These are phyloP conservation scores for Eira barbara DNA, from an alignment of 2,113 vertebrate genomes.

Conservation along the genomic window DNA sequence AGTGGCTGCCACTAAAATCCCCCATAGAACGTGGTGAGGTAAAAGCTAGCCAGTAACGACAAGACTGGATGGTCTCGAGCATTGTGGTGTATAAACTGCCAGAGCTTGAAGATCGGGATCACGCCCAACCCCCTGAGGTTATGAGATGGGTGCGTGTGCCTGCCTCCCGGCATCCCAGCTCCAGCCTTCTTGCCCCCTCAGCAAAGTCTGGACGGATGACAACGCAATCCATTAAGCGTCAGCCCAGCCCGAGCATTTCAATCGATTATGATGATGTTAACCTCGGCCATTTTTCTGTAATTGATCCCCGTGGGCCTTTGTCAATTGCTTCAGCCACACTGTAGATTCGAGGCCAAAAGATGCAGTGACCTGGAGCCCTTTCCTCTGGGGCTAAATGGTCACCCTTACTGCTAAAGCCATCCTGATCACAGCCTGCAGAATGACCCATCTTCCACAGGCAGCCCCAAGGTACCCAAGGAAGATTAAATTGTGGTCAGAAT, in stretches of 20 bases:
- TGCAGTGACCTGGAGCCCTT: neutral
- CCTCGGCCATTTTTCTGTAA: neutral
- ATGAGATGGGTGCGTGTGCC: too few species aligned
- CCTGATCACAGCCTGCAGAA: neutral
- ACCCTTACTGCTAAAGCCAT: neutral
- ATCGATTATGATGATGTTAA: neutral
- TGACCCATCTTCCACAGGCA: neutral
- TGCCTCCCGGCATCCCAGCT: neutral
- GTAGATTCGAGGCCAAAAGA: neutral
- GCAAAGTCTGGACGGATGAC: neutral
- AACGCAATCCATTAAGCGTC: neutral
- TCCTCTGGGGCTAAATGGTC: neutral
- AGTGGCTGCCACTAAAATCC: neutral
- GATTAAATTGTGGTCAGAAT: neutral
- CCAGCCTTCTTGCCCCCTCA: neutral
- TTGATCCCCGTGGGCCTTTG: neutral
- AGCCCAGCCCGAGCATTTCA: neutral
- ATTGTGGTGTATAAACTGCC: neutral
- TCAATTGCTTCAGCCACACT: neutral
- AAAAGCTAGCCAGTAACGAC: neutral
- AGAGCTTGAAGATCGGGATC: rapidly evolving
- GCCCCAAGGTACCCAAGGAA: neutral
- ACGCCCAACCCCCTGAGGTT: neutral
- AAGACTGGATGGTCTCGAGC: neutral
- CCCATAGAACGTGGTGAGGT: neutral